Base-by-base conservation (phyloP, 2,797 vertebrate genomes). In the Chelidonichthys spinosus region DNA sequence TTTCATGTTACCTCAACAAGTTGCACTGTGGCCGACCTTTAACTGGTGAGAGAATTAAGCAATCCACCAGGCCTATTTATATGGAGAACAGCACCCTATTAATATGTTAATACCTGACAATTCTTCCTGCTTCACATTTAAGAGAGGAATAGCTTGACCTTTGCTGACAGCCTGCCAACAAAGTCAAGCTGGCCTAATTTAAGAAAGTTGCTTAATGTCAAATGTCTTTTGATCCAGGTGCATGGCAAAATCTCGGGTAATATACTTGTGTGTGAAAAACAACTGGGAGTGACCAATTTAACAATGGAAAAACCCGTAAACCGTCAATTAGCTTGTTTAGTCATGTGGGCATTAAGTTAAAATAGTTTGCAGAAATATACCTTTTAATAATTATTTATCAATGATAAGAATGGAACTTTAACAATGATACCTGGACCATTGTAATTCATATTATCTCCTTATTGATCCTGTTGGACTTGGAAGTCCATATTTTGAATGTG, bases 41-140 rank as follows among this genome's bases (percentile, higher is more conserved):
- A 82, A 78, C 89, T 85, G 74, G 79, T 59, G 46, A 70, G 88
- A 83, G 87, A 91, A 91, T 90, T 79, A 80, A 92, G 70, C 82
- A 63, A 78, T 81, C 84, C 78, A 77, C 69, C 33, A 68, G 72
- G 75, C 84, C 86, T 84, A 88, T 93, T 94, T 89, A 90, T 89
- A 87, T 88, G 84, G 74, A 89, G 78, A 87, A 72, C 85, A 82
- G 88, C 59, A 75, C 72, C 85, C 90, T 85, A 89, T 93, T 92
- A 90, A 93, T 92, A 93, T 91, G 92, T 84, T 92, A 93, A 92
- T 92, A 84, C 69, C 74, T 86, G 69, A 65, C 85, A 76, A 82
- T 76, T 84, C 81, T 44, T 74, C 44, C 56, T 75, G 72, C 69
- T 79, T 85, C 74, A 5, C 55, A 79, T 83, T 87, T 74, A 87